Conservation (phyloP, 30 jellyfish, hydroid and myxozoan species). For the Chrysaora quinquecirrha region DNA sequence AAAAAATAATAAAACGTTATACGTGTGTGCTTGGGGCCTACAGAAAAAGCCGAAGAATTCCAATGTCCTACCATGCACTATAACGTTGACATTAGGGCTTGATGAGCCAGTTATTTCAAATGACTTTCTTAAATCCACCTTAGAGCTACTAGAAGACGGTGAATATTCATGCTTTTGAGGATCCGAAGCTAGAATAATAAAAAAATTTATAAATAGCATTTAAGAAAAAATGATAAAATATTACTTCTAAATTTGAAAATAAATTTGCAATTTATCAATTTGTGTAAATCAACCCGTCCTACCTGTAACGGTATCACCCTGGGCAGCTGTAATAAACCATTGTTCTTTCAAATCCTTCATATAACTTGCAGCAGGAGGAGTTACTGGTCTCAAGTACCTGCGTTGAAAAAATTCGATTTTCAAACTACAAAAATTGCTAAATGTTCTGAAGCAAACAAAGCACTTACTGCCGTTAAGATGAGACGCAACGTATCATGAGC, state of each 20-base stretch:
- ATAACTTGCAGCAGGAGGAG: conserved; percentile 14
- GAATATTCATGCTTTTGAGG: background rate
- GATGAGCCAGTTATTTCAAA: background rate
- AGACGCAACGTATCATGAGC: too few relatives aligned
- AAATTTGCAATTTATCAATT: too few relatives aligned
- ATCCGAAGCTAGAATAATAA: background rate
- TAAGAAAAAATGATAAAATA: too few relatives aligned
- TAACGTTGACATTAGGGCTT: background rate
- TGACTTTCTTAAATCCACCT: background rate
- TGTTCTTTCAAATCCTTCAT: background rate
- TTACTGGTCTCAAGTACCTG: conserved; percentile 17
- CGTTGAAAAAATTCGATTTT: background rate
- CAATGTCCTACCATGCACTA: conserved; percentile 4
- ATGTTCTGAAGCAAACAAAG: too few relatives aligned
- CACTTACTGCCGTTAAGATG: too few relatives aligned
- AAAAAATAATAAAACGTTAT: too few relatives aligned
- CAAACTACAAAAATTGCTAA: too few relatives aligned
- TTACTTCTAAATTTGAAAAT: too few relatives aligned
- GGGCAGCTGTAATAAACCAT: conserved; percentile 20
- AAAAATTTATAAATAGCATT: too few relatives aligned
- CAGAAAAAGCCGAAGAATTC: too few relatives aligned
- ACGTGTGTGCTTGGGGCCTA: too few relatives aligned
- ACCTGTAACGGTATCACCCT: background rate
- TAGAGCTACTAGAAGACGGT: background rate
- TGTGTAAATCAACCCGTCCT: background rate